Evolutionary conservation across 1,140 invertebrate genomes (phyloP), one percentile per base, ranked within the genome.

Genomic region (Propsilocerus akamusi): DNA sequence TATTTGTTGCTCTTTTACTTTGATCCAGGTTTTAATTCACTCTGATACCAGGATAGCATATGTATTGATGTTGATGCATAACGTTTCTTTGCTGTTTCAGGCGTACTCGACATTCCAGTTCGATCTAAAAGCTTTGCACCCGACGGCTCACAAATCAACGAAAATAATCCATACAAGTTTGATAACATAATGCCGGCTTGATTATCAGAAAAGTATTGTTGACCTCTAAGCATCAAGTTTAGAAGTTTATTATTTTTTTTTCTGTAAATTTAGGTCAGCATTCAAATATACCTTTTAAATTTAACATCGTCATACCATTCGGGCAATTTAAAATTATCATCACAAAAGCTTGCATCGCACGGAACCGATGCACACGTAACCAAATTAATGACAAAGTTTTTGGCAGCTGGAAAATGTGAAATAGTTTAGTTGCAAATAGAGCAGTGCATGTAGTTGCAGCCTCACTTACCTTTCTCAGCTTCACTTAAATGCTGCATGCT

Each of bases 51-150:
- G 1, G 72, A 57, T 5, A 74, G 60, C 32, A 79, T 75, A 55
- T 86, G 80, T 3, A 75, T 60, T 26, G 80, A 58, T 0, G 81
- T 84, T 2, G 72, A 72, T 2, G 80, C 56, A 58, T 89, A 89
- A 56, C 86, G 69, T 53, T 69, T 74, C 57, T 83, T 85, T 0
- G 84, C 77, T 0, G 70, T 69, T 26, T 67, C 68, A 2, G 68
- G 62, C 1, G 72, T 72, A 34, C 67, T 70, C 3, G 78, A 81
- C 46, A 73, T 72, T 1, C 69, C 63, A 0, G 80, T 78, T 12
- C 74, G 71, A 8, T 76, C 67, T 2, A 83, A 57, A 0, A 81
- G 64, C 12, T 67, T 64, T 0, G 81, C 53, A 25, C 77, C 73
- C 11, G 72, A 68, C 0, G 74, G 72, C 12, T 77, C 66, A 0